phyloP scores from a whole-genome alignment of 2,888 invertebrate genomes.

The Lymantria monacha region DNA sequence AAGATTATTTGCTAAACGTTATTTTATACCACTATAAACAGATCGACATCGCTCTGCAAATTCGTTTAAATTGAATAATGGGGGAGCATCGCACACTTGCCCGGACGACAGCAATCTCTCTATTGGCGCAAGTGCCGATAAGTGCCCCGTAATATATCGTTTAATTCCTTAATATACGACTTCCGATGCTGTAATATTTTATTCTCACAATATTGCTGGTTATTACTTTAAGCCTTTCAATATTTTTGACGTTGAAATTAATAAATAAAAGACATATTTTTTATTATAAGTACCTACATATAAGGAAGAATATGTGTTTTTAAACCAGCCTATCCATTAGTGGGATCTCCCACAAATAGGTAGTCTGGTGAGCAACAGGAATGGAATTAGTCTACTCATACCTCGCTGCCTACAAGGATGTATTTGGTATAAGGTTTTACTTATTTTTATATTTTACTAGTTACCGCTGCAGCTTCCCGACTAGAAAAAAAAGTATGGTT shows the following conservation, averaged over 20 bases:
- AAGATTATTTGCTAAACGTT: slow-evolving; percentile 21
- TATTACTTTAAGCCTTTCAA: slow-evolving; percentile 1
- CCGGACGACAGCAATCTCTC: slow-evolving; percentile 74
- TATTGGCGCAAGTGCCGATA: slow-evolving; percentile 52
- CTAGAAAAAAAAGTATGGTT: too few relatives aligned
- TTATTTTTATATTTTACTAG: too few relatives aligned
- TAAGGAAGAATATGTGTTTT: too few relatives aligned
- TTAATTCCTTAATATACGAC: slow-evolving; percentile 56
- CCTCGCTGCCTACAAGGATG: too few relatives aligned
- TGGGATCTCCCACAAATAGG: too few relatives aligned
- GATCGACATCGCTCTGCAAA: slow-evolving; percentile 33
- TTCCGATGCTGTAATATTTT: slow-evolving; percentile 54
- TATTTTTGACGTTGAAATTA: background rate
- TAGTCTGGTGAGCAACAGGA: too few relatives aligned
- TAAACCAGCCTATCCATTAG: too few relatives aligned
- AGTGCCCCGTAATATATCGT: slow-evolving; percentile 59
- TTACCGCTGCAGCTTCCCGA: too few relatives aligned
- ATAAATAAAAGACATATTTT: background rate
- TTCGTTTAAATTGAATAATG: slow-evolving; percentile 64
- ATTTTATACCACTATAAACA: slow-evolving; percentile 25
- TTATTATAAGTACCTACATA: too few relatives aligned
- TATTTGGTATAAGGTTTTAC: too few relatives aligned
- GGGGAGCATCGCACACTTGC: slow-evolving; percentile 37
- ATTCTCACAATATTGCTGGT: slow-evolving; percentile 29
- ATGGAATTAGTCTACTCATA: too few relatives aligned